Base-by-base conservation (phyloP, 2,888 invertebrate species). In the Neocrepidodera transversa region DNA sequence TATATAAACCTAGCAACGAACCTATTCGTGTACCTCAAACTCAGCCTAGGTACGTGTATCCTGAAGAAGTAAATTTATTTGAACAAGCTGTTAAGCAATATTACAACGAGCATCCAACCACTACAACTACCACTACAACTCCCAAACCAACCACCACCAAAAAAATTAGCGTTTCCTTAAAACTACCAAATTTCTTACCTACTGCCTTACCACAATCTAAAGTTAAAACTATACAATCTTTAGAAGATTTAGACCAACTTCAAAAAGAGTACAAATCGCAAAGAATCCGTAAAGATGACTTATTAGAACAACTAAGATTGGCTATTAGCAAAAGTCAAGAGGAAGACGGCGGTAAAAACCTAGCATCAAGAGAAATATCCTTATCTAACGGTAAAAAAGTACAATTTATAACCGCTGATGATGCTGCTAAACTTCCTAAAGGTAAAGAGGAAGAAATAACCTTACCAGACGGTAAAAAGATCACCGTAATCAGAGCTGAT, bases 301-400 rank as follows among this genome's bases (percentile, higher is more conserved):
- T 92, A 26, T 75, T 92, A 5, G 89, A 89, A 62, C 91, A 92
- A 72, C 75, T 92, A 7, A 88, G 89, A 73, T 82, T 89, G 17
- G 91, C 91, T 0, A 81, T 92, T 13, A 89, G 90, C 73, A 85
- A 87, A 18, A 85, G 86, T 0, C 85, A 86, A 0, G 80, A 80
- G n/a, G 85, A 85, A 69, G 87, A 87, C 35, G 83, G 81, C 26
- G 84, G 85, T 48, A 89, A 86, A 73, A 90, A 90, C 64, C 86
- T 87, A 56, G 85, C 89, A 0, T 88, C 90, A 0, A 84, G 90
- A 62, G 91, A 91, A 74, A 84, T 92, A 48, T 85, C 89, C 5
- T 74, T 92, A 43, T 84, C 87, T 0, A 90, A 90, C 69, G 92
- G 91, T 0, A 89, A 91, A 75, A 88, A 87, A 68, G 86, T 90